These are phyloP conservation scores for Leguminivora glycinivorella DNA, from an alignment of 1,140 invertebrate species.

Conservation along the genomic window DNA sequence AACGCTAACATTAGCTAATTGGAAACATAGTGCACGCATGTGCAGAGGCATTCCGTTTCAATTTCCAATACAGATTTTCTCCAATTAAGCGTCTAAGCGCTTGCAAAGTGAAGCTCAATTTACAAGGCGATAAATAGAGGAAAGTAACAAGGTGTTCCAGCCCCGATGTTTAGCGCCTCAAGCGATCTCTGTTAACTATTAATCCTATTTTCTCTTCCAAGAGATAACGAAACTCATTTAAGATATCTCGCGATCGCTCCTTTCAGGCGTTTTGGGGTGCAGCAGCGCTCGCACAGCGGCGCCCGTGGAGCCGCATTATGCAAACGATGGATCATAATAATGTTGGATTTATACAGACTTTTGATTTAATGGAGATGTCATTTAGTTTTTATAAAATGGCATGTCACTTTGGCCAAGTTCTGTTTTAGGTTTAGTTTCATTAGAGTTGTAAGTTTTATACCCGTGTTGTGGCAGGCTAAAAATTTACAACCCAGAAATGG, in stretches of 20 bases:
- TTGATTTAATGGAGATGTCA: not conserved
- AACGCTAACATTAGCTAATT: too few species aligned
- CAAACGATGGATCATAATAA: slow-evolving; percentile 2
- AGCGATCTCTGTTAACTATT: slow-evolving; percentile 73
- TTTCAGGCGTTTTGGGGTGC: slow-evolving; percentile 73
- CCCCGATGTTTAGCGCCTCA: slow-evolving; percentile 60
- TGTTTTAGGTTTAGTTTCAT: too few species aligned
- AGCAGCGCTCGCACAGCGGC: slow-evolving; percentile 46
- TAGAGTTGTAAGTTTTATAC: too few species aligned
- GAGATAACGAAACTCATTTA: slow-evolving; percentile 78
- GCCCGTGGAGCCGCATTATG: slow-evolving; percentile 42
- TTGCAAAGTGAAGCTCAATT: slow-evolving; percentile 21
- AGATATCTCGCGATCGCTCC: slow-evolving; percentile 74
- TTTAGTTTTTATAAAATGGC: not conserved
- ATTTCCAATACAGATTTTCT: not conserved
- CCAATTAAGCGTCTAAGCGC: slow-evolving; percentile 19
- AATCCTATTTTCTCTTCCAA: slow-evolving; percentile 73
- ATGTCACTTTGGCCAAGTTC: too few species aligned
- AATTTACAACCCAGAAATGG: too few species aligned
- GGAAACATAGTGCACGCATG: too few species aligned
- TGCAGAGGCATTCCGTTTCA: not conserved
- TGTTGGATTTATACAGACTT: not conserved
- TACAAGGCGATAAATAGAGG: slow-evolving; percentile 23
- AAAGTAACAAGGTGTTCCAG: slow-evolving; percentile 27
- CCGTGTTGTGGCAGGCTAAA: too few species aligned